phyloP scores from a whole-genome alignment of 1,140 invertebrate species.

The Phymastichus coffea region DNA sequence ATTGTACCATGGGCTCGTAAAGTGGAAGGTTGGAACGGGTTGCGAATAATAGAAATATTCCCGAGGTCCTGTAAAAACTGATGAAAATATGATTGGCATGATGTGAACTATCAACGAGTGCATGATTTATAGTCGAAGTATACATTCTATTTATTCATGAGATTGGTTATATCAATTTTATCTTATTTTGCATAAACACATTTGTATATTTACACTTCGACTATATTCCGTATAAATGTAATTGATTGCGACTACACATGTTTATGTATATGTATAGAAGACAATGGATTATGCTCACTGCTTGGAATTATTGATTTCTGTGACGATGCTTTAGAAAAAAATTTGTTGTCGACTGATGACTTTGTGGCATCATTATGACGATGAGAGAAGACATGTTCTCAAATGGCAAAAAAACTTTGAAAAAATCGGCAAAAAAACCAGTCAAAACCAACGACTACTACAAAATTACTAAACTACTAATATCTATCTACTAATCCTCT shows the following conservation, averaged over 20 bases:
- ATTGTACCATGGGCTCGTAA: constrained; percentile 57
- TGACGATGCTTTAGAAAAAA: too few relatives aligned
- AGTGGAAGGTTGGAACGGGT: constrained; percentile 56
- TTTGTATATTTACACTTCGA: neutral
- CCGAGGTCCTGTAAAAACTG: constrained; percentile 36
- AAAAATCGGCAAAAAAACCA: neutral
- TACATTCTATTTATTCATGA: neutral
- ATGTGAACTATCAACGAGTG: too few relatives aligned
- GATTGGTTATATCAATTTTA: too few relatives aligned
- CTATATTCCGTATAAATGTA: neutral
- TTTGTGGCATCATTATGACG: neutral
- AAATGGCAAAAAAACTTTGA: neutral
- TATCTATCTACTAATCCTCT: neutral
- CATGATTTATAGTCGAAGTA: constrained; percentile 11
- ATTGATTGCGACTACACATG: neutral
- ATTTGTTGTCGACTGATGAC: too few relatives aligned
- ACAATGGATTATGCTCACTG: neutral
- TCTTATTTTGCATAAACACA: too few relatives aligned
- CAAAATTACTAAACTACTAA: neutral
- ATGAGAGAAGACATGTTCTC: neutral
- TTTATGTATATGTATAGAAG: neutral
- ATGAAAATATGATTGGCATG: too few relatives aligned
- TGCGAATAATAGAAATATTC: constrained; percentile 56
- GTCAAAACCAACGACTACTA: too few relatives aligned
- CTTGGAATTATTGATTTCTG: too few relatives aligned